Evolutionary conservation across 2,113 vertebrate species (phyloP).

Genomic region (Hystrix cristata): DNA sequence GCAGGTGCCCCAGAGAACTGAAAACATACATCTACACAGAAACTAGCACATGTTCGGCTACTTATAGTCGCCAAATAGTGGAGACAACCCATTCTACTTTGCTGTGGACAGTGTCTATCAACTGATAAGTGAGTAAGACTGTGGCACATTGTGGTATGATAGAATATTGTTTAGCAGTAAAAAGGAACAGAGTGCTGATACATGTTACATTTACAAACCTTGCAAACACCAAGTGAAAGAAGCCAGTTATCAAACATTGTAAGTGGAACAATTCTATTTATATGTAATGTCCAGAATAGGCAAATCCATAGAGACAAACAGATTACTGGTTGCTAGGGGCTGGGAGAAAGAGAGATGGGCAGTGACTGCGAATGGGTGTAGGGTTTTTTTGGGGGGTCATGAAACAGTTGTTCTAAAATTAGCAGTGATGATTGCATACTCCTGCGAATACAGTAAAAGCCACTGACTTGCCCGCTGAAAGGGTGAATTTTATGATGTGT

Average conservation of each 20-base stretch:
- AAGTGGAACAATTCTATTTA: neutral
- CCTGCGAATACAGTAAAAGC: neutral
- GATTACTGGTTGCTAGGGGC: neutral
- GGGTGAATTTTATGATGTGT: neutral
- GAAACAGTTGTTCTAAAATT: conserved; percentile 5
- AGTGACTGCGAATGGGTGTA: neutral
- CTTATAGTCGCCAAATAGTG: neutral
- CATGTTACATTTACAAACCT: neutral
- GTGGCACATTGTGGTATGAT: neutral
- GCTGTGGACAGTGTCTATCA: neutral
- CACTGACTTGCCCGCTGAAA: neutral
- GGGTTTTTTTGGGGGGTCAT: neutral
- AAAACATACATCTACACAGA: neutral
- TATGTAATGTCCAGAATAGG: neutral
- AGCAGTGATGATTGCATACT: neutral
- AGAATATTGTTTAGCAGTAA: neutral
- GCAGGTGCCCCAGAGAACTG: neutral
- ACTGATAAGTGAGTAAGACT: neutral
- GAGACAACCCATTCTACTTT: neutral
- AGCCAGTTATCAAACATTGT: neutral
- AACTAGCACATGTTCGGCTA: neutral
- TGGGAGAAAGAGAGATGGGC: neutral
- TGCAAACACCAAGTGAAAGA: neutral
- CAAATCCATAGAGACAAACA: neutral
- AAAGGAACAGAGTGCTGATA: neutral